Conservation (phyloP, 2,888 invertebrate genomes). For the Agrotis segetum region DNA sequence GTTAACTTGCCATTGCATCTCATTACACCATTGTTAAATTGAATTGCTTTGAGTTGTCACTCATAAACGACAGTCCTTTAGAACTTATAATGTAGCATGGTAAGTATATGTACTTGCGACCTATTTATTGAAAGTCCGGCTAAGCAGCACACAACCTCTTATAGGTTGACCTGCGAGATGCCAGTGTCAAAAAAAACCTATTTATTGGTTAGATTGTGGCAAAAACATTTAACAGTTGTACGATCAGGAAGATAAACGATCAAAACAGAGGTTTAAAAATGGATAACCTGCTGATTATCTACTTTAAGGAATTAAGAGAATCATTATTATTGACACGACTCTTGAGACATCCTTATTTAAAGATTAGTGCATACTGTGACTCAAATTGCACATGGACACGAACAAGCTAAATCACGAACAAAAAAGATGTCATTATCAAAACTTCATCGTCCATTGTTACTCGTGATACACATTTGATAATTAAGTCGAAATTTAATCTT, state of each 20-base stretch:
- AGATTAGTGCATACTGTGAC: conserved; percentile 11
- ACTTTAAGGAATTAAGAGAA: background rate
- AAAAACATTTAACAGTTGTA: no score
- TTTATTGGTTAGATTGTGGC: background rate
- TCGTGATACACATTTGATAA: conserved; percentile 83
- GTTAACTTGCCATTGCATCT: background rate
- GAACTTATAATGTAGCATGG: background rate
- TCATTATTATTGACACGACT: background rate
- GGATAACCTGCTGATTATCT: background rate
- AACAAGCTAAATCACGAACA: conserved; percentile 42
- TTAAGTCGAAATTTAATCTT: conserved; percentile 84
- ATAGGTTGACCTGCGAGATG: no score
- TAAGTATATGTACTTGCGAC: background rate
- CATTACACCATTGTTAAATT: background rate
- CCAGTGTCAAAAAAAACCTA: no score
- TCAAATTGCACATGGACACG: conserved; percentile 27
- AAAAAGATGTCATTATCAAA: conserved; percentile 65
- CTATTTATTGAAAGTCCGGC: no score
- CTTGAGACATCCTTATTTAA: background rate
- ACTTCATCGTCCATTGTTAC: conserved; percentile 71
- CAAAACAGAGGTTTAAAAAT: background rate
- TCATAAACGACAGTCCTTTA: background rate
- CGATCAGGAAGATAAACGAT: background rate
- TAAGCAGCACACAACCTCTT: no score
- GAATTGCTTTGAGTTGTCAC: background rate